These are phyloP conservation scores for Maniola hyperantus DNA, from an alignment of 2,888 invertebrate species.

Conservation along the genomic window DNA sequence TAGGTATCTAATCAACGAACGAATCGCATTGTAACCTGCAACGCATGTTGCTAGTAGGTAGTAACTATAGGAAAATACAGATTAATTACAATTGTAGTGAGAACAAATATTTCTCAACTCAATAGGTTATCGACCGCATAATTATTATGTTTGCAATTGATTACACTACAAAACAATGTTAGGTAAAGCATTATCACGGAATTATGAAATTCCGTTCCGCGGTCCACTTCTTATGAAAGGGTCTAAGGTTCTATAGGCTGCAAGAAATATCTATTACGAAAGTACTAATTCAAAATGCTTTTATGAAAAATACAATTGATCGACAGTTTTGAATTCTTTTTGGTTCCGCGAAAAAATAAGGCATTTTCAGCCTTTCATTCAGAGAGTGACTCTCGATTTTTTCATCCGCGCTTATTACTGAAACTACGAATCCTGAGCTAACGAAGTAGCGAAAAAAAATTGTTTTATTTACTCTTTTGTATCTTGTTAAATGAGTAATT, in stretches of 20 bases:
- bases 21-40: too few relatives aligned
- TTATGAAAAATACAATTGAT: background rate
- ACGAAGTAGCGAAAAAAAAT: too few relatives aligned
- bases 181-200: slow-evolving; percentile 23
- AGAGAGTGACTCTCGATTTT: background rate
- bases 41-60: too few relatives aligned
- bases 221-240: background rate
- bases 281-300: background rate
- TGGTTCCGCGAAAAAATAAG: background rate
- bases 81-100: background rate
- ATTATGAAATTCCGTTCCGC: slow-evolving; percentile 21
- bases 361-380: background rate
- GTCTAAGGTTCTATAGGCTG: background rate
- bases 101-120: slow-evolving; percentile 9
- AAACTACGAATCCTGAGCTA: too few relatives aligned
- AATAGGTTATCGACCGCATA: slow-evolving; percentile 31
- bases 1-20: too few relatives aligned
- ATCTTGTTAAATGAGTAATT: too few relatives aligned
- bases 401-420: background rate
- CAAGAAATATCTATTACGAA: background rate
- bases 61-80: background rate
- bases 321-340: background rate
- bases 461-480: too few relatives aligned
- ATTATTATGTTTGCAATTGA: slow-evolving; percentile 28
- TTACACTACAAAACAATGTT: slow-evolving; percentile 25